Evolutionary conservation across 2,113 vertebrate genomes (phyloP).

Genomic region (Myxocyprinus asiaticus): DNA sequence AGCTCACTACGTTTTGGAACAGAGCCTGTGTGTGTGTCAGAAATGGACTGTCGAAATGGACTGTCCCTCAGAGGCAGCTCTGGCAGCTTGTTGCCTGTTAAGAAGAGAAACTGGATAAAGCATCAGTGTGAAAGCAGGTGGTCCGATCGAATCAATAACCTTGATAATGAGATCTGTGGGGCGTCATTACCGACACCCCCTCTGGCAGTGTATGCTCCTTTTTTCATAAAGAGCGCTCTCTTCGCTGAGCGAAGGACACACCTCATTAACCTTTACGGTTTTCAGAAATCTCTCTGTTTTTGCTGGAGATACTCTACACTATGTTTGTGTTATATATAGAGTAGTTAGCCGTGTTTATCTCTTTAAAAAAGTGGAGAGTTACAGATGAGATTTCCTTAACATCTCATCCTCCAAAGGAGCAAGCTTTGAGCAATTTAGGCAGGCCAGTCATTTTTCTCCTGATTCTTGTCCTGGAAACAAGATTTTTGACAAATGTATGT

Average conservation of each 20-base stretch:
- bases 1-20: not conserved
- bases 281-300: slow-evolving; percentile 48
- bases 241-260: slow-evolving; percentile 53
- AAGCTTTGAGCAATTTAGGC: too few relatives aligned
- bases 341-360: too few relatives aligned
- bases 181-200: slow-evolving; percentile 60
- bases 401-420: too few relatives aligned
- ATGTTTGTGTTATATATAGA: not conserved
- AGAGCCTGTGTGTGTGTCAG: not conserved
- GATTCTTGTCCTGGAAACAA: too few relatives aligned
- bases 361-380: too few relatives aligned
- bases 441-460: too few relatives aligned
- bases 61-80: not conserved
- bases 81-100: not conserved
- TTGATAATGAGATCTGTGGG: slow-evolving; percentile 77
- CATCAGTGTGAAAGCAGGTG: slow-evolving; percentile 58
- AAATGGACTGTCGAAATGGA: not conserved
- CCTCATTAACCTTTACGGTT: slow-evolving; percentile 74
- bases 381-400: too few relatives aligned
- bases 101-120: not conserved
- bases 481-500: too few relatives aligned
- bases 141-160: slow-evolving; percentile 74
- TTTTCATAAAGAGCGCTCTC: slow-evolving; percentile 69
- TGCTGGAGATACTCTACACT: slow-evolving; percentile 15
- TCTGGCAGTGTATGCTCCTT: slow-evolving; percentile 54